A percentile compares a stretch with the other conserved stretches of the same genome.
phyloP scores from a whole-genome alignment of 2,888 invertebrate species.

The Beris chalybata region DNA sequence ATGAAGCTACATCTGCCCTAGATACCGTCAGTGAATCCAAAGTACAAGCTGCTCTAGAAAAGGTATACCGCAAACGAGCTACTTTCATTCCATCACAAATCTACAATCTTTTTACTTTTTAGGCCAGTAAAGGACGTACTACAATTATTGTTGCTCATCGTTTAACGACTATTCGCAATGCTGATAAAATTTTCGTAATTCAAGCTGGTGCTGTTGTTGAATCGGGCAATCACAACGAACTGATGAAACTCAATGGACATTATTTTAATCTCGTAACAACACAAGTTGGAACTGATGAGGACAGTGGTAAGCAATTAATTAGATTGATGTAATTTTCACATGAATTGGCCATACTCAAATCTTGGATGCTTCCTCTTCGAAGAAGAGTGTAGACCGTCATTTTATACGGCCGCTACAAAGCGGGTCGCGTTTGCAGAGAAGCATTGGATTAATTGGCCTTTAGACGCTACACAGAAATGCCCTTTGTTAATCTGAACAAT shows the following conservation, averaged over 20 bases:
- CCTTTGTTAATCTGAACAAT: too few species aligned
- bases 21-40: conserved; percentile 83
- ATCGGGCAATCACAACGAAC: conserved; percentile 68
- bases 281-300: conserved; percentile 59
- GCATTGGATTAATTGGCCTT: too few species aligned
- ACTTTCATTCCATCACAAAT: background rate
- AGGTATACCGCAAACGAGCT: conserved; percentile 57
- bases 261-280: conserved; percentile 72
- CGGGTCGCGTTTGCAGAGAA: too few species aligned
- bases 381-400: too few species aligned
- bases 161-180: conserved; percentile 72
- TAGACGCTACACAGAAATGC: too few species aligned
- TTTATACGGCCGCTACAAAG: too few species aligned
- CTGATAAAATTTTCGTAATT: conserved; percentile 73
- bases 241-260: conserved; percentile 66
- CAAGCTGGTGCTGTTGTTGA: conserved; percentile 70
- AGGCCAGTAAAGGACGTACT: conserved; percentile 74
- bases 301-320: background rate
- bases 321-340: too few species aligned
- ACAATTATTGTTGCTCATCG: conserved; percentile 80
- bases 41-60: conserved; percentile 79
- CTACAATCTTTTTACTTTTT: background rate
- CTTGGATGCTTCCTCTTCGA: too few species aligned
- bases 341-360: too few species aligned
- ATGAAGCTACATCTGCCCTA: conserved; percentile 89